These are phyloP conservation scores for Megaleporinus macrocephalus DNA, from an alignment of 2,113 vertebrate species.

Conservation along the genomic window DNA sequence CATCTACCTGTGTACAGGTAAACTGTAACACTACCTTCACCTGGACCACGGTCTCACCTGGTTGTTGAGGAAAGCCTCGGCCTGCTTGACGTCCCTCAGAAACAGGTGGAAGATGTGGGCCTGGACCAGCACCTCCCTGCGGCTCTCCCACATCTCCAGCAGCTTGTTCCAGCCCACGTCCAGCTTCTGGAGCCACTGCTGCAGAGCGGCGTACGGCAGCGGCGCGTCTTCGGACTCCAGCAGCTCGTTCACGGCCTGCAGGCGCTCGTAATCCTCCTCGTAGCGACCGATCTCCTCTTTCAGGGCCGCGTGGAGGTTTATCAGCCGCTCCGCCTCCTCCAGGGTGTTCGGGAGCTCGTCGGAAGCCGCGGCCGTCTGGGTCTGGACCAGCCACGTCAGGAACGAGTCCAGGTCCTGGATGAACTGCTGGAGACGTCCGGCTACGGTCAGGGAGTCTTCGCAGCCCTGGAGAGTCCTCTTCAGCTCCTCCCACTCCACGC, in stretches of 20 bases:
- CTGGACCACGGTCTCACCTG: slow-evolving; percentile 77
- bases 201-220: slow-evolving; percentile 84
- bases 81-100: slow-evolving; percentile 87
- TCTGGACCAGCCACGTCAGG: slow-evolving; percentile 91
- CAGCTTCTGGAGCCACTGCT: slow-evolving; percentile 93
- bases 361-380: slow-evolving; percentile 81
- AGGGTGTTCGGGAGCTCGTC: slow-evolving; percentile 82
- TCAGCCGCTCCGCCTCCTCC: slow-evolving; percentile 83
- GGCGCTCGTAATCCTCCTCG: slow-evolving; percentile 89
- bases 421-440: slow-evolving; percentile 87
- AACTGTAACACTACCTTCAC: too few relatives aligned
- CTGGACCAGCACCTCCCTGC: slow-evolving; percentile 87
- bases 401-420: slow-evolving; percentile 91
- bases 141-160: slow-evolving; percentile 89
- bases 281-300: slow-evolving; percentile 94
- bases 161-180: slow-evolving; percentile 93
- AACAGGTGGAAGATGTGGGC: slow-evolving; percentile 93
- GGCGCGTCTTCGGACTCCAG: slow-evolving; percentile 87
- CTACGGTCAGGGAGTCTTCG: slow-evolving; percentile 87
- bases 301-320: slow-evolving; percentile 86
- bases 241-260: slow-evolving; percentile 90
- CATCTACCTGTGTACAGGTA: too few relatives aligned
- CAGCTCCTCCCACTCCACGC: slow-evolving; percentile 90
- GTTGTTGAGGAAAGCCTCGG: slow-evolving; percentile 81
- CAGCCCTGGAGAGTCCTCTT: slow-evolving; percentile 85